Base-by-base conservation (phyloP, 1,140 invertebrate genomes). In the Neotoxoptera formosana region DNA sequence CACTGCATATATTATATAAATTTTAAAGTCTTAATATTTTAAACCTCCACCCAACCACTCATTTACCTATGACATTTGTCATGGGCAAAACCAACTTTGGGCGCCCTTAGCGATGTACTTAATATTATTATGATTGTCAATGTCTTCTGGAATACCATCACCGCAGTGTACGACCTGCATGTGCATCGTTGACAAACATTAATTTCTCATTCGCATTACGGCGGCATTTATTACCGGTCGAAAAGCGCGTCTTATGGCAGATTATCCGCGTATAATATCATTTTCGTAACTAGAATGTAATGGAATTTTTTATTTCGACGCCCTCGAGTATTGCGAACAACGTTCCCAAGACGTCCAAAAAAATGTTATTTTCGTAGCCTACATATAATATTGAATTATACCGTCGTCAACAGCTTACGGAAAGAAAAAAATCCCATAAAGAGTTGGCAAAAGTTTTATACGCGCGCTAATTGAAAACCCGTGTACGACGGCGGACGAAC, bases 381-480 rank as follows among this genome's bases (percentile, higher is more conserved):
- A 7, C 60, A 7, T n/a, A 4, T 30, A 67, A 41, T 41, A 41
- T 76, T 76, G 60, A 17, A n/a, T n/a, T 76, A 76, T 76, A 76
- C 14, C 21, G 21, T 53, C 30, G 11, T 67, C 60, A 76, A 76
- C 60, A 76, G 60, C 60, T 76, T 76, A 87, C 47, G 7, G 45
- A 84, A 41, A 84, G 23, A 41, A 84, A 84, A 41, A 36, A 45
- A 86, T 47, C 9, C 23, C 45, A 86, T 86, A 86, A 86, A 47
- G 89, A 90, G 89, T 90, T 90, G 89, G 89, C 89, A 90, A 90
- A 67, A 90, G 67, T 91, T 91, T 41, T 25, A 23, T 41, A 23
- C 17, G 21, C 41, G n/a, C 67, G 90, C 45, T 91, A 91, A 91
- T 91, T 91, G 90, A 91, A 91, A 91, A 91, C 45, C 67, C 60